phyloP scores from a whole-genome alignment of 2,113 vertebrate species.

The Ramphastos sulfuratus region DNA sequence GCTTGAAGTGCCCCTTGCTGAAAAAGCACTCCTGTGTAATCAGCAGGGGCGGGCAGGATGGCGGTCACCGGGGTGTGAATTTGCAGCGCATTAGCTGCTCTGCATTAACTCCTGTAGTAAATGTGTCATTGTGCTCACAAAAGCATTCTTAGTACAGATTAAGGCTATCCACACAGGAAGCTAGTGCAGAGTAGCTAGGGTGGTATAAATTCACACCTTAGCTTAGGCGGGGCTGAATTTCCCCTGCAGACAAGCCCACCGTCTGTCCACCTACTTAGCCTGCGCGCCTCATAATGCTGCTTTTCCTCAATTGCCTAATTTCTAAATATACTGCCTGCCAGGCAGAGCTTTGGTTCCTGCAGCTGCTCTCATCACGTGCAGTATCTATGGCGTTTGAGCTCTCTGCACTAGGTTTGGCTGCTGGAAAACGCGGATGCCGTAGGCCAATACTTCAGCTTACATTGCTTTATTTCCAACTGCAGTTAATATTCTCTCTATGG shows the following conservation, averaged over 20 bases:
- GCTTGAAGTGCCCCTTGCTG: not conserved
- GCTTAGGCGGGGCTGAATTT: not conserved
- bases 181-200: not conserved
- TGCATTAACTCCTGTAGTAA: conserved; percentile 16
- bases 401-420: not conserved
- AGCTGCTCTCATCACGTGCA: not conserved
- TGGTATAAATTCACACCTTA: conserved; percentile 27
- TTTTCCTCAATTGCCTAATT: not conserved
- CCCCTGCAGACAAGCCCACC: not conserved
- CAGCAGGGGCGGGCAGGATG: not conserved
- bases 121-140: conserved; percentile 44
- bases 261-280: not conserved
- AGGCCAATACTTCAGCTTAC: not conserved
- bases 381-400: not conserved
- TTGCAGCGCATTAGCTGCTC: not conserved
- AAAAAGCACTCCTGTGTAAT: not conserved
- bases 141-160: conserved; percentile 17
- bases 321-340: not conserved
- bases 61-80: not conserved
- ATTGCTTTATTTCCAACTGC: not conserved
- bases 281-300: not conserved
- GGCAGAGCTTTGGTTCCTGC: not conserved
- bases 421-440: rapidly evolving
- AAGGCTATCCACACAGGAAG: conserved; percentile 28
- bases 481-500: not conserved